Evolutionary conservation across 2,113 vertebrate species (phyloP).

Genomic region (Mugil cephalus): DNA sequence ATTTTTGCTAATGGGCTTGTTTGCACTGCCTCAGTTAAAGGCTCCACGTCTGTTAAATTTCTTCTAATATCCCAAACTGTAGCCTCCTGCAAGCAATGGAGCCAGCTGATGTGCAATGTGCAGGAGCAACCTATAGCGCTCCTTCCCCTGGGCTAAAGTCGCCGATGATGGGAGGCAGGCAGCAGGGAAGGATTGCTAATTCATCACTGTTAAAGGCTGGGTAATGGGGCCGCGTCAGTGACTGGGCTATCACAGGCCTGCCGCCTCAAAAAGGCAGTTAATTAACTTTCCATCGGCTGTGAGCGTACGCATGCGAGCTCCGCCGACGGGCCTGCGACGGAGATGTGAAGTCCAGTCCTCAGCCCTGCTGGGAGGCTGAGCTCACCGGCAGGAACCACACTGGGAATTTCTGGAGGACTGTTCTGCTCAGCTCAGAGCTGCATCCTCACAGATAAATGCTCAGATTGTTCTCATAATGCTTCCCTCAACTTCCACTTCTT

Average conservation of each 20-base stretch:
- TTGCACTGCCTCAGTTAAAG: conserved; percentile 41
- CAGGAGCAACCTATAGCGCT: conserved; percentile 2
- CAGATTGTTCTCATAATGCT: conserved; percentile 29
- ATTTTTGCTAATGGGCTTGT: conserved; percentile 51
- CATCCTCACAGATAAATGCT: conserved; percentile 25
- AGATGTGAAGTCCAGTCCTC: conserved; percentile 21
- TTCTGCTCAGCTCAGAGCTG: conserved; percentile 16
- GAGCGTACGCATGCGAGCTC: conserved; percentile 39
- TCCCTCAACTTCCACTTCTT: not conserved
- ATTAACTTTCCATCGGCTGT: conserved; percentile 76
- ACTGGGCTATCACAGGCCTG: conserved; percentile 53
- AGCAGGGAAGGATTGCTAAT: conserved; percentile 63
- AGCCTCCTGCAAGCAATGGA: not conserved
- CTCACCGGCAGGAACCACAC: not conserved
- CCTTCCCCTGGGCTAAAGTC: conserved; percentile 26
- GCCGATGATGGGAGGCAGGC: conserved; percentile 21
- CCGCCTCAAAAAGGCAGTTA: conserved; percentile 70
- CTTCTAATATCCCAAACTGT: not conserved
- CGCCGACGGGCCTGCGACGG: conserved; percentile 37
- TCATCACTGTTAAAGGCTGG: conserved; percentile 76
- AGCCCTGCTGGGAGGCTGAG: conserved; percentile 9
- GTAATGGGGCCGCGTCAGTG: conserved; percentile 59
- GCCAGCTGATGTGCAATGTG: conserved; percentile 19
- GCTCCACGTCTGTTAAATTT: conserved; percentile 17
- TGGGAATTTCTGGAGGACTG: conserved; percentile 30